These are phyloP conservation scores for Acanthosoma haemorrhoidale DNA, from an alignment of 2,888 invertebrate genomes.

Conservation along the genomic window DNA sequence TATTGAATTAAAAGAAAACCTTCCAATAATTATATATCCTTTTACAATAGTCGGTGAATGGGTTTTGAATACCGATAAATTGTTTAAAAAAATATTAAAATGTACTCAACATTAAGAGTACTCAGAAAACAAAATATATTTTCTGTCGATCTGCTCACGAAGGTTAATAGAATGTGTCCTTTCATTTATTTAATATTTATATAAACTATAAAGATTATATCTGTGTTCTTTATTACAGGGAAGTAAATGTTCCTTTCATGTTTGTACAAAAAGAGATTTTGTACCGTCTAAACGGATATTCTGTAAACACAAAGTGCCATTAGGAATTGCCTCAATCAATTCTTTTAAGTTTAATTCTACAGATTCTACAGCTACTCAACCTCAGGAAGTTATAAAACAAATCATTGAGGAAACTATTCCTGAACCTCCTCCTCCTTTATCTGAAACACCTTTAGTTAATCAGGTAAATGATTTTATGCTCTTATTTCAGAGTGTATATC, in stretches of 20 bases:
- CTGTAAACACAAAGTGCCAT: neutral
- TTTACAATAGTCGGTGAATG: no score
- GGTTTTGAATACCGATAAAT: no score
- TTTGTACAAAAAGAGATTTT: neutral
- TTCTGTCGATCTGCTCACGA: slow-evolving; percentile 5
- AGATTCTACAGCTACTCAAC: neutral
- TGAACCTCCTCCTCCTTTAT: slow-evolving; percentile 10
- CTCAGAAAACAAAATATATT: neutral
- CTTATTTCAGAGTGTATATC: no score
- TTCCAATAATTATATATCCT: no score
- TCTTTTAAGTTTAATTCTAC: neutral
- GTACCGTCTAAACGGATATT: neutral
- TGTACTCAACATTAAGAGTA: slow-evolving; percentile 15
- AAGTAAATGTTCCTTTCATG: neutral
- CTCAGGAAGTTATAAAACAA: neutral
- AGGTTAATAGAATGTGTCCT: neutral
- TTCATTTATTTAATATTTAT: neutral
- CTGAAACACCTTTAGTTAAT: neutral
- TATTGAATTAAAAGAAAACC: no score
- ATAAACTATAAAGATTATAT: neutral
- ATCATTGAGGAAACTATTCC: neutral
- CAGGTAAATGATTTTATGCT: no score
- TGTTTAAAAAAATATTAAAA: no score
- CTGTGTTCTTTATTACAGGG: neutral
- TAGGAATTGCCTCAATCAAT: neutral